A percentile compares a stretch with the other conserved stretches of the same genome.
These are phyloP conservation scores for Caenorhabditis japonica DNA, from an alignment of 2,888 invertebrate species.

Conservation along the genomic window DNA sequence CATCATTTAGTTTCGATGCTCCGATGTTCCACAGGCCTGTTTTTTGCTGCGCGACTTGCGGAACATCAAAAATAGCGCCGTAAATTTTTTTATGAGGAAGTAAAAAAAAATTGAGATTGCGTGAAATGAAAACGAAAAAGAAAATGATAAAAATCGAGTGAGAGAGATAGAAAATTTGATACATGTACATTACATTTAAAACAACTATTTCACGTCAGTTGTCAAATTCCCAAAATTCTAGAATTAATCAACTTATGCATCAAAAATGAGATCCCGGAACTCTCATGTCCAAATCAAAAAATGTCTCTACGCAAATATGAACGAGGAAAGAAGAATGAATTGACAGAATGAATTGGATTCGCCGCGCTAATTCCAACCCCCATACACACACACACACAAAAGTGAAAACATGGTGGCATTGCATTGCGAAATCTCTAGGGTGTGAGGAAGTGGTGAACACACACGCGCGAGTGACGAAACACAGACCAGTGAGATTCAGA, in stretches of 20 bases:
- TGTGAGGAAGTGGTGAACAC: slow-evolving; percentile 29
- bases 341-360: slow-evolving; percentile 13
- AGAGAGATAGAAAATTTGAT: neutral
- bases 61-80: too few species aligned
- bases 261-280: too few species aligned
- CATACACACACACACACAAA: neutral
- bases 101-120: too few species aligned
- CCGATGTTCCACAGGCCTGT: too few species aligned
- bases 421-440: slow-evolving; percentile 8
- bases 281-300: too few species aligned
- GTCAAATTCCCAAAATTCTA: slow-evolving; percentile 16
- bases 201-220: slow-evolving; percentile 28
- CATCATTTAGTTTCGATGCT: too few species aligned
- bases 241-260: slow-evolving; percentile 9
- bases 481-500: slow-evolving; percentile 32
- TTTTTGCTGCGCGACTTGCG: too few species aligned
- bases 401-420: neutral
- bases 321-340: slow-evolving; percentile 2
- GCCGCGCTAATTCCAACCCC: slow-evolving; percentile 1
- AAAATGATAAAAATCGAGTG: neutral
- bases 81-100: too few species aligned
- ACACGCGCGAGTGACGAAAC: neutral
- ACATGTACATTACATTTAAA: too few species aligned
- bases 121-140: too few species aligned
- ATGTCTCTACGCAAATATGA: too few species aligned